Base-by-base conservation (phyloP, 2,888 invertebrate genomes). In the Linnaemya vulpina region DNA sequence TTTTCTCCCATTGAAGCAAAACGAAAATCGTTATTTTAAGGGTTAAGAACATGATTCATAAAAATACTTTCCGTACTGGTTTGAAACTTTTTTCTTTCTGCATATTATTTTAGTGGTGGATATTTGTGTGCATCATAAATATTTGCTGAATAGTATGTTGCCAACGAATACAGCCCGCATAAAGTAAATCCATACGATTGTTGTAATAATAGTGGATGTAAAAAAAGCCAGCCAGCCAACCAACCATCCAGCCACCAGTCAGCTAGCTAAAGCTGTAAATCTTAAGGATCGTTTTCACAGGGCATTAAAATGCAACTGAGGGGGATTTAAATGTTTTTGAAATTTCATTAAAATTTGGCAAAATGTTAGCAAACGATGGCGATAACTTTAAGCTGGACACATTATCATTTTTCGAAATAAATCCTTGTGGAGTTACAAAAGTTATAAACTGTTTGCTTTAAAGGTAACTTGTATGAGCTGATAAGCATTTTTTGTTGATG, bases 161-260 rank as follows among this genome's bases (percentile, higher is more conserved):
- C 51, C 51, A 43, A 60, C 77, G 40, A 70, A 62, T 25, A 51
- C 40, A 78, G 70, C 78, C 78, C 70, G 78, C 70, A 78, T 78
- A 70, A 70, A 70, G 8, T 30, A 71, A 78, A 78, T 70, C 43
- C 43, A 20, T 8, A 20, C 51, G 46, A 62, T 62, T 11, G 22
- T 63, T 70, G 13, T 20, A 63, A 78, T 43, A 78, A 78, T 43
- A 78, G 70, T 40, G 70, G 78, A 68, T 68, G 60, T 77, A 46
- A 71, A 55, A 58, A 46, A 13, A 51, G 13, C 25, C 55, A 71
- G 7, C 25, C 58, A 73, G 13, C 17, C 46, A 46, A 13, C n/a
- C 53, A 51, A 13, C 43, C 71, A 71, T 1, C 25, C 58, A 73
- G 8, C 17, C 46, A 43, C 35, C 17, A 30, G 1, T 9, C 35